phyloP scores from a whole-genome alignment of 1,140 invertebrate genomes.

The Drosophila pruinosa region DNA sequence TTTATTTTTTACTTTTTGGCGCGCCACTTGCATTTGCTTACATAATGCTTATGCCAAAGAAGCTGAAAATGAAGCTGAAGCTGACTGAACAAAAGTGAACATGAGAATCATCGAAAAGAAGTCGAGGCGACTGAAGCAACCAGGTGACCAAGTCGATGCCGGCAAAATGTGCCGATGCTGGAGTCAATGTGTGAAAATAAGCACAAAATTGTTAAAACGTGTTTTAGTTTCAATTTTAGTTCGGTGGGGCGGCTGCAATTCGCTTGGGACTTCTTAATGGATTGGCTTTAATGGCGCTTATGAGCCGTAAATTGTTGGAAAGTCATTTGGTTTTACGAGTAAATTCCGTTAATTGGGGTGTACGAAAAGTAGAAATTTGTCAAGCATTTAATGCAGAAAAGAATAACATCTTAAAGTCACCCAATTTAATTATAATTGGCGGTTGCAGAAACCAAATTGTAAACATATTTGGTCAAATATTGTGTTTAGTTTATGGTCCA shows the following conservation, averaged over 20 bases:
- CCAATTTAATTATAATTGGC: background rate
- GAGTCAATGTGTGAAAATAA: slow-evolving; percentile 56
- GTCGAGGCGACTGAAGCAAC: slow-evolving; percentile 16
- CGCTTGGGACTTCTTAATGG: slow-evolving; percentile 64
- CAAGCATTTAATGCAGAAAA: slow-evolving; percentile 29
- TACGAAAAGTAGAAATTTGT: slow-evolving; percentile 10
- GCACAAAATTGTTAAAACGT: slow-evolving; percentile 72
- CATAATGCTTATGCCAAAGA: slow-evolving; percentile 68
- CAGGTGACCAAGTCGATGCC: slow-evolving; percentile 62
- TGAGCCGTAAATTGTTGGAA: slow-evolving; percentile 47
- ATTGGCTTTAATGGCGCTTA: slow-evolving; percentile 41
- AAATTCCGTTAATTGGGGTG: slow-evolving; percentile 44
- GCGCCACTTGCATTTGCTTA: slow-evolving; percentile 45
- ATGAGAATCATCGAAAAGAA: slow-evolving; percentile 23
- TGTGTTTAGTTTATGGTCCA: background rate
- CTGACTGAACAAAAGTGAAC: slow-evolving; percentile 5
- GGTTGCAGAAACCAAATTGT: background rate
- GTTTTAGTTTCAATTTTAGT: slow-evolving; percentile 54
- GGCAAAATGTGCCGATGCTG: slow-evolving; percentile 31
- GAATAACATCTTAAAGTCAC: background rate
- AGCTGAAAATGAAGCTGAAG: slow-evolving; percentile 27
- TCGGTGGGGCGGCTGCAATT: slow-evolving; percentile 7
- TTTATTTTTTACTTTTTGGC: slow-evolving; percentile 9
- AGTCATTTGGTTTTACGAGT: slow-evolving; percentile 28
- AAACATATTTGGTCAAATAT: background rate